Evolutionary conservation across 2,113 vertebrate species (phyloP), one percentile per base, ranked within the genome.

Genomic region (Tachycineta bicolor): DNA sequence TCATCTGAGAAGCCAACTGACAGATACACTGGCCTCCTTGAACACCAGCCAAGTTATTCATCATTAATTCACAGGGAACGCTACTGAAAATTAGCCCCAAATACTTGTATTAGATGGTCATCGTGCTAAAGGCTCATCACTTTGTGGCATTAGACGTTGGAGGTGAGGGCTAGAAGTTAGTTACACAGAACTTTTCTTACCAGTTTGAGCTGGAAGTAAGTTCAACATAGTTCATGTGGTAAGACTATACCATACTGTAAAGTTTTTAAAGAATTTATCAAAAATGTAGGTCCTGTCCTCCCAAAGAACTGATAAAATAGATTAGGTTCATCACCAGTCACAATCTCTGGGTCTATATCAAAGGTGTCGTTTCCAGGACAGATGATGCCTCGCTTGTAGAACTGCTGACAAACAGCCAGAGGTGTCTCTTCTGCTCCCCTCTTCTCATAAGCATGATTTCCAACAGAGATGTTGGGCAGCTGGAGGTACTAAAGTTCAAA

Each of bases 291-390:
- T 56, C 33, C 31, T 18, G 11, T 73, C 41, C 28, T 69, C 75
- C 18, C 46, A 84, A 68, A 87, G 44, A 83, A 77, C 21, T 9
- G 14, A 83, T 31, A 92, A 4, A 67, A 78, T 9, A 90, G 37
- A 88, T 64, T 44, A 93, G 76, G 50, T 78, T 91, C 47, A 55
- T 98, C 96, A 99, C 99, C 99, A 96, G 97, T 98, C 82, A 99
- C 98, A 70, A 99, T 97, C 87, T 98, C 96, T 33, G 99, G 99
- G 80, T 99, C 98, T 62, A 99, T 99, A 95, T 99, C 97, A 95
- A 99, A 99, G 62, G 98, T 99, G 28, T 99, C 98, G 0, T 99
- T 99, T 87, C 97, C 98, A 73, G 99, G 99, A 60, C 94, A 98
- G 69, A 99, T 98, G 91, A 80, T 98, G 83, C 98, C 97, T 97